Evolutionary conservation across 1,140 invertebrate genomes (phyloP), one percentile per base, ranked within the genome.

Genomic region (Antheraea pernyi): DNA sequence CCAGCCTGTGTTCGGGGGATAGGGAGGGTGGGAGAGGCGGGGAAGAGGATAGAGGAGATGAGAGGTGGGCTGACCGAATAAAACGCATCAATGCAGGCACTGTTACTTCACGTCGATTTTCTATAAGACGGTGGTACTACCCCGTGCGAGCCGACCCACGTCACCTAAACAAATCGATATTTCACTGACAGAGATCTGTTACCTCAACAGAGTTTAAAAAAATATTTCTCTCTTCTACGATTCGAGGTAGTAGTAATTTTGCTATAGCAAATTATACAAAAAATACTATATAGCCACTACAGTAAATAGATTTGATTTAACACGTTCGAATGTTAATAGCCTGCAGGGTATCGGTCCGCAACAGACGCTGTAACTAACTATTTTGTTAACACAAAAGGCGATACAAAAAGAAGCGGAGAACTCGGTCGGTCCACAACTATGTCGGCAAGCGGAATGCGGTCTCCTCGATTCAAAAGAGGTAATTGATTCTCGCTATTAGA

Each of bases 401-500:
- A 66, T 67, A 72, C 67, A 78, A 84, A 78, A 82, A 53, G 73
- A 80, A 72, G 69, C 67, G 75, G 68, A 71, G 22, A 67, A 22
- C 22, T 60, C 60, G 60, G 67, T 72, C 67, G 67, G 64, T 48
- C 68, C 46, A 76, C 73, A 75, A 78, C 76, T 62, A 68, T 67
- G 75, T 73, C 69, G 76, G 77, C 77, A 76, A 59, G 67, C 63
- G 80, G 82, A 84, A 84, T 84, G 82, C 68, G 77, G 82, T 78
- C 73, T 68, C 70, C 76, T 69, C 73, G 62, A 71, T 69, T 36
- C 70, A 13, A 53, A 53, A 53, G 46, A 71, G 70, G 72, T 72
- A 74, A 76, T 79, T 72, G 75, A 70, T 73, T 48, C 63, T 75
- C 62, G 70, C 36, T 64, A 71, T 78, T 80, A 80, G 70, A 77